Conservation (phyloP, 2,888 invertebrate genomes). For the Tromatobia lineatoria region DNA sequence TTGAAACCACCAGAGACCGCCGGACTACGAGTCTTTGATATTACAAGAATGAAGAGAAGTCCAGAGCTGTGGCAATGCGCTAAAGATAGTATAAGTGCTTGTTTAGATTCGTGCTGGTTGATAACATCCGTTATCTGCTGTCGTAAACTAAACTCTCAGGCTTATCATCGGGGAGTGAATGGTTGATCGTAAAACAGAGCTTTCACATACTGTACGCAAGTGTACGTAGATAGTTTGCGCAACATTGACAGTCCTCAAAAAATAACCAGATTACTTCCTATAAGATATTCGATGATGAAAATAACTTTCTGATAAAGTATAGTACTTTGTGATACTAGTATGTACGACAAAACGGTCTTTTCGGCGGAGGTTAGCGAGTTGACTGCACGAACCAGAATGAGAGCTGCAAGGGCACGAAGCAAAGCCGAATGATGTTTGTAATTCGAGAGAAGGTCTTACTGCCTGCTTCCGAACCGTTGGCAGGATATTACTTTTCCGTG, state of each 20-base stretch:
- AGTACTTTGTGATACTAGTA: too few species aligned
- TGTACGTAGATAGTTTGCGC: background rate
- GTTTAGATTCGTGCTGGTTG: slow-evolving; percentile 49
- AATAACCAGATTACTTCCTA: background rate
- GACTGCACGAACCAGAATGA: too few species aligned
- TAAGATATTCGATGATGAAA: background rate
- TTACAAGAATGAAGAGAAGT: slow-evolving; percentile 20
- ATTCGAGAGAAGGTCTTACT: too few species aligned
- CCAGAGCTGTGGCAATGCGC: slow-evolving; percentile 26
- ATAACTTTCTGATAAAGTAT: background rate
- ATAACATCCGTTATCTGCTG: slow-evolving; percentile 50
- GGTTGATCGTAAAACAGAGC: slow-evolving; percentile 43
- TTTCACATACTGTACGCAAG: background rate
- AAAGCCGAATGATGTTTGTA: too few species aligned
- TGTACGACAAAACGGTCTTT: too few species aligned
- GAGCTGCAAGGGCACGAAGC: too few species aligned
- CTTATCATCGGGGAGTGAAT: slow-evolving; percentile 61
- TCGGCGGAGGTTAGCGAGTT: too few species aligned
- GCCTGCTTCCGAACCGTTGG: too few species aligned
- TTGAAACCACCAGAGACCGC: too few species aligned
- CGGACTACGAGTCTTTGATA: background rate
- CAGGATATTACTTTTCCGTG: too few species aligned
- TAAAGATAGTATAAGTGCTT: slow-evolving; percentile 51
- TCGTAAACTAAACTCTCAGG: slow-evolving; percentile 53
- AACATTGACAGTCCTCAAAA: background rate